These are phyloP conservation scores for Halichoerus grypus DNA, from an alignment of 2,113 vertebrate genomes.

Conservation along the genomic window DNA sequence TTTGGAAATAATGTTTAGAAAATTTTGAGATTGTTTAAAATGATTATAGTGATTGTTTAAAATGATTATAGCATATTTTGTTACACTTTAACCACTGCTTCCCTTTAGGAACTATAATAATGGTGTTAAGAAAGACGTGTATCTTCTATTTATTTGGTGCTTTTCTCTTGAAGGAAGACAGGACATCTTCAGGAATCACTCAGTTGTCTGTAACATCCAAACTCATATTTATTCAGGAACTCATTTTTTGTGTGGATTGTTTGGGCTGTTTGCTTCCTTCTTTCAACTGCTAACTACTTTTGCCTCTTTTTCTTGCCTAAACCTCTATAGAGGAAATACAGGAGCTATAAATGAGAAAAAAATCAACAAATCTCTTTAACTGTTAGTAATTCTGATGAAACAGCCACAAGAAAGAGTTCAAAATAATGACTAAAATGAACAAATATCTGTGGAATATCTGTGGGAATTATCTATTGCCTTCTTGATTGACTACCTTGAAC, in stretches of 20 bases:
- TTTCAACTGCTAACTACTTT: not conserved
- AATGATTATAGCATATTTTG: not conserved
- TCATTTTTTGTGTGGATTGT: not conserved
- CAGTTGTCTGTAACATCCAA: not conserved
- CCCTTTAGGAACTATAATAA: not conserved
- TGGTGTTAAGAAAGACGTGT: not conserved
- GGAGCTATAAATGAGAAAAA: conserved; percentile 2
- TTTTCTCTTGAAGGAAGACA: conserved; percentile 32
- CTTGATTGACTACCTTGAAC: not conserved
- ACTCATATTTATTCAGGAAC: not conserved
- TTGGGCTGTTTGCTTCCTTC: not conserved
- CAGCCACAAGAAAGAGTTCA: not conserved
- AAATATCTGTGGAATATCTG: not conserved
- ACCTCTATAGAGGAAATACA: not conserved
- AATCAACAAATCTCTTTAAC: not conserved
- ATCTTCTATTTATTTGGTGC: not conserved
- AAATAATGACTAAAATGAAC: conserved; percentile 12
- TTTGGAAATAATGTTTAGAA: conserved; percentile 41
- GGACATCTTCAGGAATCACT: not conserved
- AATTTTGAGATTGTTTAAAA: not conserved
- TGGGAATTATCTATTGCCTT: not conserved
- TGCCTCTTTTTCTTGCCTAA: conserved; percentile 27
- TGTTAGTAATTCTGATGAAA: conserved; percentile 18
- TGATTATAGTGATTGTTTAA: not conserved
- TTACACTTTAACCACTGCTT: not conserved